Percentiles rank a stretch among this genome's conserved stretches.
phyloP scores from a whole-genome alignment of 2,113 vertebrate species.

The Copsychus sechellarum region DNA sequence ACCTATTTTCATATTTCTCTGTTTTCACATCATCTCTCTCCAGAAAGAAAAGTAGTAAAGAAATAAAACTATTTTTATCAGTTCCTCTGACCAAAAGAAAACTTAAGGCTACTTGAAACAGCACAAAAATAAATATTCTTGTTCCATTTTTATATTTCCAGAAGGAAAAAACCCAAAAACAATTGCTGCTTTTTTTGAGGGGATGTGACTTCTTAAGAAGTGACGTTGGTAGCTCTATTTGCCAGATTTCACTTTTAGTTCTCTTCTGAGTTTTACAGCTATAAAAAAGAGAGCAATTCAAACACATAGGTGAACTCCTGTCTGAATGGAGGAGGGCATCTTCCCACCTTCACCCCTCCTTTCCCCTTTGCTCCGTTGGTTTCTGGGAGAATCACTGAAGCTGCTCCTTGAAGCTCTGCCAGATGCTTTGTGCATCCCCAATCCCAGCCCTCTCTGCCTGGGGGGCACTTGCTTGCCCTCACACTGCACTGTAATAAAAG shows the following conservation, averaged over 20 bases:
- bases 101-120: neutral
- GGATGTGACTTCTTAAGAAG: neutral
- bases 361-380: accelerated
- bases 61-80: neutral
- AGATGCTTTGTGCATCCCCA: neutral
- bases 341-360: neutral
- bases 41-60: neutral
- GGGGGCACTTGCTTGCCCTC: neutral
- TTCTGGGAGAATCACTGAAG: neutral
- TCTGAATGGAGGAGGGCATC: neutral
- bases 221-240: neutral
- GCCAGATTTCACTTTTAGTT: neutral
- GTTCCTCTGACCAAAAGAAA: neutral
- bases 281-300: neutral
- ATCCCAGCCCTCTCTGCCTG: accelerated
- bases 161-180: neutral
- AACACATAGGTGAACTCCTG: neutral
- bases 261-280: neutral
- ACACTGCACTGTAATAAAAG: neutral
- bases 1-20: slow-evolving; percentile 44
- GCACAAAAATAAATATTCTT: neutral
- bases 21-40: neutral
- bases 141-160: neutral
- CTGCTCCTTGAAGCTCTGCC: neutral
- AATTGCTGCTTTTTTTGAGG: neutral